Conservation (phyloP, 1,140 invertebrate species). For the Notospermus geniculatus region DNA sequence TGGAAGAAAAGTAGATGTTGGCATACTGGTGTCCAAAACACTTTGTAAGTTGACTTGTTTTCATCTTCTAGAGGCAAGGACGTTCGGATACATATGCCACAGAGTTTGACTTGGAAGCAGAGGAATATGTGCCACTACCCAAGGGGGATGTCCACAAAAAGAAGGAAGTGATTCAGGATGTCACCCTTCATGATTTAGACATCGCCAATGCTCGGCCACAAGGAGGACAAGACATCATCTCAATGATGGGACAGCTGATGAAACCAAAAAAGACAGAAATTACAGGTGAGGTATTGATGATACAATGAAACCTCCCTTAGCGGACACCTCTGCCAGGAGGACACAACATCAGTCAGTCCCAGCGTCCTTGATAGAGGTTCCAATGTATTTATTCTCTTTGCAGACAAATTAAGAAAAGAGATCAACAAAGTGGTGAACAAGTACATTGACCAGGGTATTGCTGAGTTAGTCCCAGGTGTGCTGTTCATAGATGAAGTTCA, state of each 20-base stretch:
- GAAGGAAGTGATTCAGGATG: conserved; percentile 99
- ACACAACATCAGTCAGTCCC: no score
- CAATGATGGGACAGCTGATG: conserved; percentile 98
- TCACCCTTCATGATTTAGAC: conserved; percentile 97
- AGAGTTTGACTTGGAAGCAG: conserved; percentile 98
- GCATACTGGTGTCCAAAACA: no score
- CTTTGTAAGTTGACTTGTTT: no score
- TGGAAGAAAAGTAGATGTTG: no score
- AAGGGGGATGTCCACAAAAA: conserved; percentile 99
- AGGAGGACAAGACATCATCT: conserved; percentile 96
- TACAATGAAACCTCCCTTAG: no score
- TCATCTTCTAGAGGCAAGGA: conserved; percentile 77
- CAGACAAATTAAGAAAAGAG: conserved; percentile 95
- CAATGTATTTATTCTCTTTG: conserved; percentile 48
- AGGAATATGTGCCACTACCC: conserved; percentile 98
- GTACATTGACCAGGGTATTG: conserved; percentile 98
- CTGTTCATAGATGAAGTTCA: conserved; percentile 98
- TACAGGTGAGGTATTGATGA: conserved; percentile 67
- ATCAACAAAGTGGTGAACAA: conserved; percentile 99
- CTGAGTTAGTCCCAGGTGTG: conserved; percentile 97
- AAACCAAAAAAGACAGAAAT: conserved; percentile 99
- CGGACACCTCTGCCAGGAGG: no score
- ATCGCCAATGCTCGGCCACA: conserved; percentile 93
- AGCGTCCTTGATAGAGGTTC: no score
- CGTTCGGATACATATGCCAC: conserved; percentile 97